phyloP scores from a whole-genome alignment of 2,113 vertebrate species.

The Lasiurus cinereus region DNA sequence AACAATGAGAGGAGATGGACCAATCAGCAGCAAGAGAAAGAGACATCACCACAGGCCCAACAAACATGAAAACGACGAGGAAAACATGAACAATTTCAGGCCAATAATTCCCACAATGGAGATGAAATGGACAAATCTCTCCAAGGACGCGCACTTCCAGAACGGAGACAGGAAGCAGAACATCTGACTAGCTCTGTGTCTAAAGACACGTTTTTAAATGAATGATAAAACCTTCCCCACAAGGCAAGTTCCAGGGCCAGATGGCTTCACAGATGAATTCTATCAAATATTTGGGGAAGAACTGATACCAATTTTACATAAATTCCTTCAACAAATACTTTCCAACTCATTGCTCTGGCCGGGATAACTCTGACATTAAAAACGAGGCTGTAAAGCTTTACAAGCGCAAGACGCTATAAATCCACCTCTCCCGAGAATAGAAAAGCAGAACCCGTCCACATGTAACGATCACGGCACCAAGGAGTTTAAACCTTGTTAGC shows the following conservation, averaged over 20 bases:
- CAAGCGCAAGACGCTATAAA: constrained; percentile 17
- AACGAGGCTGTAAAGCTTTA: not conserved
- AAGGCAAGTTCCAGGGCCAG: not conserved
- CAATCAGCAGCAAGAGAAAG: not conserved
- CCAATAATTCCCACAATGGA: not conserved
- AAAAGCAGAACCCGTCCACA: not conserved
- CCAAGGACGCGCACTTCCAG: not conserved
- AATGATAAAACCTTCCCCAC: not conserved
- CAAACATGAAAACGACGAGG: not conserved
- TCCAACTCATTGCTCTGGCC: too few species aligned
- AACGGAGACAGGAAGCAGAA: not conserved
- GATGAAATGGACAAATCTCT: not conserved
- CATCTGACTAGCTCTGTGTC: not conserved
- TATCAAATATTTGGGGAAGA: not conserved
- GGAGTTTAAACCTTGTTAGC: not conserved
- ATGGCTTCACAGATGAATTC: not conserved
- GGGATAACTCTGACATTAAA: not conserved
- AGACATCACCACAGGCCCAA: not conserved
- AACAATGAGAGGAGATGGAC: not conserved
- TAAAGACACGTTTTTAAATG: not conserved
- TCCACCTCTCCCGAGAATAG: not conserved
- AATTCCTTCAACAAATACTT: not conserved
- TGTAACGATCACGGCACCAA: not conserved
- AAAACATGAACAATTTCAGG: not conserved
- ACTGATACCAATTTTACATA: not conserved